phyloP scores from a whole-genome alignment of 64 coral and sea anemone species.

The Trachythela sp. region DNA sequence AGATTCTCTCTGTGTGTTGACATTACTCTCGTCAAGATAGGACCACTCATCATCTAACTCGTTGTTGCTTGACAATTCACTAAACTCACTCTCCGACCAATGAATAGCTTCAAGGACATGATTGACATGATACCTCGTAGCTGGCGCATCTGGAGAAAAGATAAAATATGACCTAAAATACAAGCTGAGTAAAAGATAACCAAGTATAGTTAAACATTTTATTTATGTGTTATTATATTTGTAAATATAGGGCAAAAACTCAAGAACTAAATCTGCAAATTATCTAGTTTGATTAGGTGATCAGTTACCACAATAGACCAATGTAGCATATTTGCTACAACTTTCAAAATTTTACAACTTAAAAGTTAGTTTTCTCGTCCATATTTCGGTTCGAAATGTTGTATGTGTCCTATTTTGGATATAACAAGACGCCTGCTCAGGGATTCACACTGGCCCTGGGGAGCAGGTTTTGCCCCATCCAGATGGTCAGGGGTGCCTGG shows the following conservation, averaged over 20 bases:
- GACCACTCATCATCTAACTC: background rate
- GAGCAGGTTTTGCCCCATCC: no score
- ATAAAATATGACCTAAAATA: background rate
- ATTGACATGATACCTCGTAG: background rate
- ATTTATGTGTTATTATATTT: background rate
- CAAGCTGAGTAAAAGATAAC: background rate
- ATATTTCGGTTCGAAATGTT: background rate
- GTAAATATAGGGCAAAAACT: background rate
- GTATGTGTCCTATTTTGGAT: background rate
- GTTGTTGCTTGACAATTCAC: background rate
- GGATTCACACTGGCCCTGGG: no score
- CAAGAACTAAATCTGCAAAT: no score
- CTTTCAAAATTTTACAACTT: background rate
- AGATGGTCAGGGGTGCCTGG: no score
- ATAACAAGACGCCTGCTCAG: no score
- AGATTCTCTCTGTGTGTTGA: background rate
- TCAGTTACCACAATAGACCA: background rate
- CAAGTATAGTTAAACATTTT: background rate
- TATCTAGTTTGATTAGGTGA: background rate
- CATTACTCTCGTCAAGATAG: background rate
- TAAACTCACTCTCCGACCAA: background rate
- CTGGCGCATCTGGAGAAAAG: background rate
- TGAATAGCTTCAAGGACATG: background rate
- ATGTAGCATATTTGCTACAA: background rate
- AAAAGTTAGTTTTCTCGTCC: background rate